phyloP scores from a whole-genome alignment of 2,797 vertebrate species.

The Urosaurus nigricauda region DNA sequence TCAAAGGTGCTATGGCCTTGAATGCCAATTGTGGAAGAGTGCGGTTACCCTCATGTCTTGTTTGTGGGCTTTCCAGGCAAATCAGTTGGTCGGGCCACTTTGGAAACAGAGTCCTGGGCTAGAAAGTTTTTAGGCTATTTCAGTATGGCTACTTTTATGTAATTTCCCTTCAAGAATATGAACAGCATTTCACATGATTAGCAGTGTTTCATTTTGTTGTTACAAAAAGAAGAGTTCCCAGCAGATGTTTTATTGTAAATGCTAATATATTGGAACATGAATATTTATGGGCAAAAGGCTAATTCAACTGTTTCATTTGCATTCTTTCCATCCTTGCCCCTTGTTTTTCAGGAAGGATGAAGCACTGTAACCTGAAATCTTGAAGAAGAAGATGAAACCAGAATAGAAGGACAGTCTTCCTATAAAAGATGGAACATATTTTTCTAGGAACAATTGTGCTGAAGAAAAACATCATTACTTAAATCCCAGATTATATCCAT shows the following conservation, averaged over 20 bases:
- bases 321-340: not conserved
- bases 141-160: no score
- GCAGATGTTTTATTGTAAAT: not conserved
- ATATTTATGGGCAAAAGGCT: not conserved
- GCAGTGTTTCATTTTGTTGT: not conserved
- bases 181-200: not conserved
- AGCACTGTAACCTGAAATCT: not conserved
- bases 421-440: no score
- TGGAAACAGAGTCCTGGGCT: no score
- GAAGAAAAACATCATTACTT: no score
- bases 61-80: no score
- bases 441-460: no score
- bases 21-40: no score
- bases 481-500: no score
- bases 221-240: not conserved
- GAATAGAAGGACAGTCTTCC: not conserved
- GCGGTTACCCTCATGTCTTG: no score
- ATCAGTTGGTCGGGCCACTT: no score
- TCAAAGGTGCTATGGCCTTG: no score
- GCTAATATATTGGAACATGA: not conserved
- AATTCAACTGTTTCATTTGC: not conserved
- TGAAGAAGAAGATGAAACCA: not conserved
- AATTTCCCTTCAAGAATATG: not conserved
- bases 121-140: no score
- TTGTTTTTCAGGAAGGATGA: not conserved